These are phyloP conservation scores for Tetropium fuscum DNA, from an alignment of 2,888 invertebrate species.

Conservation along the genomic window DNA sequence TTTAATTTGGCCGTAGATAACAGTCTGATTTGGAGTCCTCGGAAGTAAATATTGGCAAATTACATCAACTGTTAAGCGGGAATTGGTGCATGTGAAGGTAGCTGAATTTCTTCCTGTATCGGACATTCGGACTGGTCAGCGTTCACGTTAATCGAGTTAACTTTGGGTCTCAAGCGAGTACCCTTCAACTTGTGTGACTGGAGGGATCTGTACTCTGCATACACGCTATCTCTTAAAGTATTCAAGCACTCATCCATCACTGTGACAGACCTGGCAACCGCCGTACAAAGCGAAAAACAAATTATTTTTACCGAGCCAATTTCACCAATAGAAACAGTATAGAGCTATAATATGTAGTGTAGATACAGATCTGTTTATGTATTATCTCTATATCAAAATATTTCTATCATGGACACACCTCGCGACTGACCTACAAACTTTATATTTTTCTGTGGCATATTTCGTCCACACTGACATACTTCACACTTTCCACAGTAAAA, in stretches of 20 bases:
- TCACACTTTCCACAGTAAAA: no score
- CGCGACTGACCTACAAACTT: no score
- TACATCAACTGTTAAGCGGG: conserved; percentile 3
- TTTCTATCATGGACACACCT: neutral
- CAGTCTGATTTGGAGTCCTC: conserved; percentile 7
- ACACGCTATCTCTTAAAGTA: conserved; percentile 48
- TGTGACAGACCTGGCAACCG: conserved; percentile 9
- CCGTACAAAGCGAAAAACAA: neutral
- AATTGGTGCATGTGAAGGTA: neutral
- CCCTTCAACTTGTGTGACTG: conserved; percentile 41
- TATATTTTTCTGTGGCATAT: no score
- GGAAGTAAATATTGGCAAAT: conserved; percentile 14
- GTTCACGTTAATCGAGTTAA: conserved; percentile 36
- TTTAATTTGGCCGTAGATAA: conserved; percentile 17
- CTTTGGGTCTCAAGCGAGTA: conserved; percentile 37
- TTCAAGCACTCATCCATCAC: conserved; percentile 49
- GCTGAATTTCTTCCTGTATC: conserved; percentile 18
- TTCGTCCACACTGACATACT: no score
- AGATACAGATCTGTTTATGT: neutral
- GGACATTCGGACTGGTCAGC: conserved; percentile 24
- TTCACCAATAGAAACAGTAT: neutral
- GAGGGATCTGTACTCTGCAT: conserved; percentile 38
- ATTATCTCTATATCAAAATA: neutral
- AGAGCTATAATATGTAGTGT: neutral
- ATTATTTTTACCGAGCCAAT: neutral